Evolutionary conservation across 1,140 invertebrate genomes (phyloP).

Genomic region (Drosophila sechellia): DNA sequence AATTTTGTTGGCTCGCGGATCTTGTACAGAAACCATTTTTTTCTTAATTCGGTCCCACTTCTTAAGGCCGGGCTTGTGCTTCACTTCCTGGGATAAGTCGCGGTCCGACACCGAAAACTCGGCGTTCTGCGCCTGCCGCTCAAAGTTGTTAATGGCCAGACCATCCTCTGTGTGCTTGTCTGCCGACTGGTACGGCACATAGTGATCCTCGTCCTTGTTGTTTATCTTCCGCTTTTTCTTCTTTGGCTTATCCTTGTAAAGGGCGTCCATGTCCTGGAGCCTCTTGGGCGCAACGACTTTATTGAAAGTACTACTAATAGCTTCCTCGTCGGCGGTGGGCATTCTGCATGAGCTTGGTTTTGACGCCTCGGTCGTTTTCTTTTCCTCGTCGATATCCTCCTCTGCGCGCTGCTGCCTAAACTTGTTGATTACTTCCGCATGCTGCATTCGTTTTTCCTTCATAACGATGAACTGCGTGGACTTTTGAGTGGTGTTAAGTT

Average conservation of each 20-base stretch:
- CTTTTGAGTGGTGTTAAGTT: constrained; percentile 93
- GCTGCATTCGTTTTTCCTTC: constrained; percentile 89
- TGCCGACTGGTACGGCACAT: constrained; percentile 93
- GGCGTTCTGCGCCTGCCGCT: constrained; percentile 89
- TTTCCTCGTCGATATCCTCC: constrained; percentile 73
- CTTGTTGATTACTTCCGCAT: constrained; percentile 87
- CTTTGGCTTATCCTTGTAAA: constrained; percentile 86
- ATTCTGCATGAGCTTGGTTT: constrained; percentile 14
- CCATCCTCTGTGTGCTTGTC: constrained; percentile 96
- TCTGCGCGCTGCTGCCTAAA: constrained; percentile 81
- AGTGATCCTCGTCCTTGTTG: constrained; percentile 90
- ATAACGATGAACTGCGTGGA: constrained; percentile 89
- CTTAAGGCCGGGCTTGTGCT: constrained; percentile 87
- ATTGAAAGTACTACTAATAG: constrained; percentile 81
- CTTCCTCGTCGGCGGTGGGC: constrained; percentile 64
- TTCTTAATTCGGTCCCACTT: constrained; percentile 97
- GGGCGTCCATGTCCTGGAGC: constrained; percentile 85
- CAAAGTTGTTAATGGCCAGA: constrained; percentile 92
- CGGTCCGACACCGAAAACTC: constrained; percentile 93
- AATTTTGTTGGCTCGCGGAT: constrained; percentile 91
- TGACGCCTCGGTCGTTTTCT: constrained; percentile 48
- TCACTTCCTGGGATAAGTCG: constrained; percentile 86
- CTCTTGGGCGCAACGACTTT: constrained; percentile 87
- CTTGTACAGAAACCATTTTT: constrained; percentile 93
- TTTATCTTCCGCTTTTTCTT: constrained; percentile 86